Evolutionary conservation across 2,113 vertebrate species (phyloP).

Genomic region (Nanorana parkeri): DNA sequence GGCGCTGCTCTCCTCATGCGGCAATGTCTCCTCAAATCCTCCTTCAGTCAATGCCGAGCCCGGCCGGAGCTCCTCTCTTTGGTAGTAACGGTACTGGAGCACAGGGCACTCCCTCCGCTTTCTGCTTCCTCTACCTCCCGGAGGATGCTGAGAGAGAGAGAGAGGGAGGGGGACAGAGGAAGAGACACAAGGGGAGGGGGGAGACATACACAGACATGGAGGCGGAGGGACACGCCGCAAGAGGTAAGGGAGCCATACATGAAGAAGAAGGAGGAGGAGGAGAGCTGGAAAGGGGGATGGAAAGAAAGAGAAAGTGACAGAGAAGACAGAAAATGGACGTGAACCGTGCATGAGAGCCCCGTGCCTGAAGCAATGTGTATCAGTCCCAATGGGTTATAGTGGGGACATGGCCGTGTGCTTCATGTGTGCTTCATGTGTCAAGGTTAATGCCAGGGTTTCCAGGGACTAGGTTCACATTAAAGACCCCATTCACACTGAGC

Average conservation of each 20-base stretch:
- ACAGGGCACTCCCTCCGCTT: slow-evolving; percentile 17
- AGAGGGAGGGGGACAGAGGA: not conserved
- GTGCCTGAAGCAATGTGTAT: too few relatives aligned
- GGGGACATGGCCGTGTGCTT: too few relatives aligned
- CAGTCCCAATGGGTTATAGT: too few relatives aligned
- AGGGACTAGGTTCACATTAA: too few relatives aligned
- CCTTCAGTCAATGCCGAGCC: not conserved
- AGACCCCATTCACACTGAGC: too few relatives aligned
- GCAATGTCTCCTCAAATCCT: too few relatives aligned
- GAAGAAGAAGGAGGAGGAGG: too few relatives aligned
- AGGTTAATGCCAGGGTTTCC: too few relatives aligned
- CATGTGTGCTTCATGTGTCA: too few relatives aligned
- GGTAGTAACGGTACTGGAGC: slow-evolving; percentile 29
- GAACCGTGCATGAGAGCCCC: too few relatives aligned
- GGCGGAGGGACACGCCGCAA: not conserved
- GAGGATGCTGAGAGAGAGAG: slow-evolving; percentile 25
- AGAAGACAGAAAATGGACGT: too few relatives aligned
- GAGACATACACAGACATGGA: not conserved
- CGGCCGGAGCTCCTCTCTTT: not conserved
- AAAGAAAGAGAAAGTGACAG: not conserved
- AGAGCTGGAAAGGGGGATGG: not conserved
- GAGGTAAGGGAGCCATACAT: not conserved
- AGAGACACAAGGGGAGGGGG: not conserved
- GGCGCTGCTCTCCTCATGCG: not conserved
- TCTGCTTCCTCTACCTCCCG: slow-evolving; percentile 47